phyloP scores from a whole-genome alignment of 2,888 invertebrate species.

The Conistra vaccinii region DNA sequence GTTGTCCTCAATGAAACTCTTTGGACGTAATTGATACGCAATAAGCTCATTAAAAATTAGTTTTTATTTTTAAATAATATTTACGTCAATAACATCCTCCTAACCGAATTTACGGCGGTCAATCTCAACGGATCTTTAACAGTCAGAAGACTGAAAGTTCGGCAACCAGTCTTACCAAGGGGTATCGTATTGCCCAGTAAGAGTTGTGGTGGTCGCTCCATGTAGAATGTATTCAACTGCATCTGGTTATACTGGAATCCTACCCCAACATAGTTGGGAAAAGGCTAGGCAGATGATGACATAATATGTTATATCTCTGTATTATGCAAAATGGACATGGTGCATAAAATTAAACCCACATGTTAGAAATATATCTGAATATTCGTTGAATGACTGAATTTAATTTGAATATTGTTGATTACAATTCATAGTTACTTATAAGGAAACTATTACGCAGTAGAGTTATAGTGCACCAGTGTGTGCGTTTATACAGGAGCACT shows the following conservation, averaged over 20 bases:
- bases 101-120: not conserved
- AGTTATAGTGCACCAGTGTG: not conserved
- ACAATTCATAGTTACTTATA: not conserved
- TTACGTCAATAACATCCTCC: not conserved
- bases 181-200: not conserved
- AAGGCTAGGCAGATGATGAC: too few relatives aligned
- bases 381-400: not conserved
- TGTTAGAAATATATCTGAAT: not conserved
- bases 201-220: too few relatives aligned
- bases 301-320: not conserved
- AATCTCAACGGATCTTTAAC: not conserved
- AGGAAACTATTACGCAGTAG: conserved; percentile 15
- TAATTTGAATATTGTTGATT: conserved; percentile 1
- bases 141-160: not conserved
- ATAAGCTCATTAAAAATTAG: conserved; percentile 4
- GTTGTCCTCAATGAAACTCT: conserved; percentile 51
- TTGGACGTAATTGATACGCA: conserved; percentile 20
- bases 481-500: too few relatives aligned
- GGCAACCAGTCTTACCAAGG: not conserved
- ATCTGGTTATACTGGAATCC: not conserved
- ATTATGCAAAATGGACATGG: not conserved
- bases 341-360: not conserved
- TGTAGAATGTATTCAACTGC: not conserved
- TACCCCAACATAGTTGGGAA: not conserved
- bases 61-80: not conserved